These are phyloP conservation scores for Chymomyza costata DNA, from an alignment of 1,140 invertebrate species.

Conservation along the genomic window DNA sequence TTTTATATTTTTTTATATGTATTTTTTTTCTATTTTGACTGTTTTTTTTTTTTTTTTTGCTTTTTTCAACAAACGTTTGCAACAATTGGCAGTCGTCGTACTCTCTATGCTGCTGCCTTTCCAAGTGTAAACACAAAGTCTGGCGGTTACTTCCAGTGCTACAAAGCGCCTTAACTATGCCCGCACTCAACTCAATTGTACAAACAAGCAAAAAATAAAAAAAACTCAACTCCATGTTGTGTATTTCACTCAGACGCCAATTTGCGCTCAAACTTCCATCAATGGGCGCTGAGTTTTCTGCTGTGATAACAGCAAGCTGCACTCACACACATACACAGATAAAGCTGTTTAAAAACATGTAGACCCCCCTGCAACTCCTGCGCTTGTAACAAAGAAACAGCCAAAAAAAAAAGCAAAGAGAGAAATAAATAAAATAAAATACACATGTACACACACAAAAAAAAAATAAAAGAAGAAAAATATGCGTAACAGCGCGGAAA, in stretches of 20 bases:
- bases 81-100: conserved; percentile 58
- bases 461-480: conserved; percentile 5
- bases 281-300: conserved; percentile 60
- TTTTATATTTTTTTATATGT: too few relatives aligned
- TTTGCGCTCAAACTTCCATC: conserved; percentile 50
- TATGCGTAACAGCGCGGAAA: conserved; percentile 65
- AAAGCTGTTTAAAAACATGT: conserved; percentile 55
- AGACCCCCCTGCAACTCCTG: too few relatives aligned
- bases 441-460: conserved; percentile 3
- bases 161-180: conserved; percentile 6
- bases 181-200: conserved; percentile 25
- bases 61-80: conserved; percentile 31
- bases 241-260: conserved; percentile 53
- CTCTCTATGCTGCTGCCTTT: conserved; percentile 44
- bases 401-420: conserved; percentile 21
- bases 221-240: too few relatives aligned
- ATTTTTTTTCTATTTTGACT: too few relatives aligned
- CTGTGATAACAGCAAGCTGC: conserved; percentile 55
- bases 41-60: too few relatives aligned
- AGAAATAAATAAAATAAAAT: conserved; percentile 8
- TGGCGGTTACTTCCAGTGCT: conserved; percentile 12
- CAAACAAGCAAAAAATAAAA: conserved; percentile 38
- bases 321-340: conserved; percentile 29
- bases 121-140: conserved; percentile 61
- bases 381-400: too few relatives aligned